phyloP scores from a whole-genome alignment of 2,797 vertebrate genomes.

The Lindbergichthys nudifrons region DNA sequence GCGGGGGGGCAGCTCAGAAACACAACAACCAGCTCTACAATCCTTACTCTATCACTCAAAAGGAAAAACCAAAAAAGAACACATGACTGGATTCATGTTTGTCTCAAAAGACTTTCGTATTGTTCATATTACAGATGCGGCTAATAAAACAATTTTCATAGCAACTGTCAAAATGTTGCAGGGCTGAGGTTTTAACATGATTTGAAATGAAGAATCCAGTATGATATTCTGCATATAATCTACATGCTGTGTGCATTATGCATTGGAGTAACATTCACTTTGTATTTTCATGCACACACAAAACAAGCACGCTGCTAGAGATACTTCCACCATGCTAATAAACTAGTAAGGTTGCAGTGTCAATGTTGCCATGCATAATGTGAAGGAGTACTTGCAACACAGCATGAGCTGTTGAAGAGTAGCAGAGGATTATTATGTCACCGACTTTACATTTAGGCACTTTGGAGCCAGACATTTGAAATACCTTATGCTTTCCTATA shows the following conservation, averaged over 20 bases:
- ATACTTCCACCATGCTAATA: slow-evolving; percentile 90
- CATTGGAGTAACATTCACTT: slow-evolving; percentile 86
- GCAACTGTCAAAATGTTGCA: slow-evolving; percentile 26
- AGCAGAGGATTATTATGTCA: slow-evolving; percentile 25
- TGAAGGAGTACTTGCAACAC: slow-evolving; percentile 66
- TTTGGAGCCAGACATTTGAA: slow-evolving; percentile 31
- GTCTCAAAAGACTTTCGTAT: slow-evolving; percentile 48
- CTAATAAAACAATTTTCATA: background rate
- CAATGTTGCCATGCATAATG: slow-evolving; percentile 78
- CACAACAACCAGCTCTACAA: background rate
- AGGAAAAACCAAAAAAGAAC: slow-evolving; percentile 59
- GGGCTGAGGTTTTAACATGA: slow-evolving; percentile 25
- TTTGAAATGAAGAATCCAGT: slow-evolving; percentile 84
- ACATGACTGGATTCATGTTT: slow-evolving; percentile 78
- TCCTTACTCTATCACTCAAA: slow-evolving; percentile 25
- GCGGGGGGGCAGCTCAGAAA: slow-evolving; percentile 88
- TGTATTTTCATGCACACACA: slow-evolving; percentile 90
- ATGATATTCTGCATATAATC: slow-evolving; percentile 93
- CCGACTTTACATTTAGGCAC: slow-evolving; percentile 24
- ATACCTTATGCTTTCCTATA: slow-evolving; percentile 16
- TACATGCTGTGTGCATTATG: slow-evolving; percentile 90
- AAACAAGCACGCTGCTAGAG: slow-evolving; percentile 88
- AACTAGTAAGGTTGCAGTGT: slow-evolving; percentile 79
- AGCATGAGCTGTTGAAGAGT: slow-evolving; percentile 49
- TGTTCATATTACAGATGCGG: slow-evolving; percentile 14